Evolutionary conservation across 2,888 invertebrate genomes (phyloP).

Genomic region (Heterodera filipjevi): DNA sequence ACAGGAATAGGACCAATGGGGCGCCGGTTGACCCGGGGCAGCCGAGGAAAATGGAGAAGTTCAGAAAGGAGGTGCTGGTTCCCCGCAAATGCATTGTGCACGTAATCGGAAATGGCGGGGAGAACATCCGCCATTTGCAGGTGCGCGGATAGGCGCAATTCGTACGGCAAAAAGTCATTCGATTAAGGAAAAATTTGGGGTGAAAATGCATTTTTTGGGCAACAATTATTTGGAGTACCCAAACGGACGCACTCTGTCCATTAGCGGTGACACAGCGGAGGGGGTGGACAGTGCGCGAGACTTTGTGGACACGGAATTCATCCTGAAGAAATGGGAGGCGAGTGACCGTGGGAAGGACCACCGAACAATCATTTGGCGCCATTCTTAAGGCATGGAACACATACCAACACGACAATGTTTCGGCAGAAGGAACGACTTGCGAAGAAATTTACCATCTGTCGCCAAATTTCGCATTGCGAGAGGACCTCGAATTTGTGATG

Average conservation of each 20-base stretch:
- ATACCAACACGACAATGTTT: not conserved
- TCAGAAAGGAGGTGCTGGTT: not conserved
- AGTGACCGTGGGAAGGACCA: not conserved
- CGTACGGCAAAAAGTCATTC: not conserved
- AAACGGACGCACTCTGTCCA: conserved; percentile 23
- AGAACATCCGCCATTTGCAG: conserved; percentile 18
- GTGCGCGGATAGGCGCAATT: not conserved
- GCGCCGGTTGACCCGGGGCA: not conserved
- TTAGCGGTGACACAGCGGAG: conserved; percentile 18
- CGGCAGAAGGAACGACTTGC: not conserved
- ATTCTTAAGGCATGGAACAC: conserved; percentile 4
- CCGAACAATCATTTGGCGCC: not conserved
- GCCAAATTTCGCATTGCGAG: not conserved
- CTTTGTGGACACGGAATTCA: conserved; percentile 18
- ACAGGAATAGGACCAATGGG: not conserved
- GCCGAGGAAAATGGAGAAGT: not conserved
- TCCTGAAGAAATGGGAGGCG: conserved; percentile 24
- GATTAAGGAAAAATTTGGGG: conserved; percentile 21
- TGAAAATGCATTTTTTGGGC: conserved; percentile 27
- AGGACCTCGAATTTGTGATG: not conserved
- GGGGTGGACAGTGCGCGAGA: conserved; percentile 9
- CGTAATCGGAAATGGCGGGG: conserved; percentile 21
- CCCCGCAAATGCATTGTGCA: not conserved
- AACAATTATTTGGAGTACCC: conserved; percentile 24
- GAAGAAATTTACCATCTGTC: not conserved